Evolutionary conservation across 2,113 vertebrate genomes (phyloP).

Genomic region (Lagopus muta): DNA sequence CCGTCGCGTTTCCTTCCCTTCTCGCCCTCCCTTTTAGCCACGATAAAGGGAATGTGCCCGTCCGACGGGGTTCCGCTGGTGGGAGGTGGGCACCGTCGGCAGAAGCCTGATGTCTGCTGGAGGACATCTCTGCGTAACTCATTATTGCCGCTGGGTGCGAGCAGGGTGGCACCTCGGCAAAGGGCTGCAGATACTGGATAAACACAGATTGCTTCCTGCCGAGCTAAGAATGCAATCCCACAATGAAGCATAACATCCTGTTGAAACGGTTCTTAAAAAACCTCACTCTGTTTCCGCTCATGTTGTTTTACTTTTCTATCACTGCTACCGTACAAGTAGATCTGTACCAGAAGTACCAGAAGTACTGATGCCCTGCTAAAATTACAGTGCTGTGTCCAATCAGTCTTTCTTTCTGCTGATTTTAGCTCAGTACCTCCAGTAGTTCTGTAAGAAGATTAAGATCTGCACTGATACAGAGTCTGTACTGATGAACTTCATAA

Average conservation of each 20-base stretch:
- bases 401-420: neutral
- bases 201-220: rapidly evolving
- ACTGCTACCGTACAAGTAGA: neutral
- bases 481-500: neutral
- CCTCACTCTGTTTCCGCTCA: neutral
- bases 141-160: too few relatives aligned
- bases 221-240: rapidly evolving
- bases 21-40: too few relatives aligned
- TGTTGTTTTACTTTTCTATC: rapidly evolving
- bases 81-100: too few relatives aligned
- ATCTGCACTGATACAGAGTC: neutral
- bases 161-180: too few relatives aligned
- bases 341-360: neutral
- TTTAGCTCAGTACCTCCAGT: rapidly evolving
- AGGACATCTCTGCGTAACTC: too few relatives aligned
- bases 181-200: neutral
- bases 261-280: rapidly evolving
- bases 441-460: neutral
- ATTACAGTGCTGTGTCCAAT: rapidly evolving
- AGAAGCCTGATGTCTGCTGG: too few relatives aligned
- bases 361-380: neutral
- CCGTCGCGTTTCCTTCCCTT: too few relatives aligned
- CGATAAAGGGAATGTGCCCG: too few relatives aligned
- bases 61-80: too few relatives aligned
- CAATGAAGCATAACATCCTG: rapidly evolving